Evolutionary conservation across 2,888 invertebrate species (phyloP), one percentile per base, ranked within the genome.

Genomic region (Apomyelois bistriatella): DNA sequence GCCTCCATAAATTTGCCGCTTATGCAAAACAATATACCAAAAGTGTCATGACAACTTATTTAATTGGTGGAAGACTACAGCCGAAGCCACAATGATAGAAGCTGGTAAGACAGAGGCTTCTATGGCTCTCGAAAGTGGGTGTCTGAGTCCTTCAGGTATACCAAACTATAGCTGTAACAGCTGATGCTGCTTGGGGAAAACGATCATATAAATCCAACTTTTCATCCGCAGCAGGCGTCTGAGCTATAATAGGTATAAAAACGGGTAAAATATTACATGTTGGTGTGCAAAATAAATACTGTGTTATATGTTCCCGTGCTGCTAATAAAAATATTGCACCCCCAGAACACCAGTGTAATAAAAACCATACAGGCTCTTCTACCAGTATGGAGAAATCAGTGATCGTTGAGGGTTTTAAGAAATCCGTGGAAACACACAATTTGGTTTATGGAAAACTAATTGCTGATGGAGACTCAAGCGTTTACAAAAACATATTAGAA

Each of bases 401-500:
- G 5, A 2, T 58, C 5, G 43, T 53, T 13, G 56, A 56, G 32
- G 56, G 60, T 12, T 60, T 60, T 48, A 58, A 60, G 35, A 13
- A 10, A 7, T 60, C 58, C 2, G 8, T 55, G 17, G 28, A 12
- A 2, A 43, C 6, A 6, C 48, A 55, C 8, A 32, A 22, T 15
- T 3, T 60, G 1, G 55, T 60, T 16, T 60, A 60, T 37, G 32
- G 35, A 9, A 54, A 13, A 32, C 12, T 60, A 13, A 52, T 60
- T 15, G 51, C 54, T 17, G 57, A 59, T 22, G 60, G 58, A 4
- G 57, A 58, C 30, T 49, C 60, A 0, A 54, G 55, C 12, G 56
- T 53, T 10, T 48, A 59, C 37, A 58, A 58, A 53, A 59, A 40
- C 9, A 57, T 61, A 48, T 40, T 47, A 16, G 57, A 62, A 52